Evolutionary conservation across 23 tunicate species (phyloP).

Genomic region (Trididemnum miniatum): DNA sequence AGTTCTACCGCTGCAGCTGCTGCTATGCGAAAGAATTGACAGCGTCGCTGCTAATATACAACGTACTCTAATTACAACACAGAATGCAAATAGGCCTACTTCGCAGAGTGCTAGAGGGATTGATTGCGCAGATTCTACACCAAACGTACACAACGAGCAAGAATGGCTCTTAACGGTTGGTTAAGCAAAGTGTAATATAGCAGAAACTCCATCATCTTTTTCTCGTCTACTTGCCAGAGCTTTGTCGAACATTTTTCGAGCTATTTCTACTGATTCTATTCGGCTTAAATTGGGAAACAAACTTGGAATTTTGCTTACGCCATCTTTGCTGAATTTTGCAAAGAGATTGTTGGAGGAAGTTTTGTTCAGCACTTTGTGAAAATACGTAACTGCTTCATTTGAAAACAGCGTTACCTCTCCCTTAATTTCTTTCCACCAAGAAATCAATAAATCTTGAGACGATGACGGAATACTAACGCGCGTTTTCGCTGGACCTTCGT

Average conservation of each 20-base stretch:
- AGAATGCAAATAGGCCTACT: too few relatives aligned
- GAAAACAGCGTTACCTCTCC: background rate
- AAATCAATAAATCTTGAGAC: background rate
- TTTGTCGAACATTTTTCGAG: conserved; percentile 2
- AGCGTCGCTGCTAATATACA: too few relatives aligned
- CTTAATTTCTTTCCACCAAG: background rate
- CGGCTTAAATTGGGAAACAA: conserved; percentile 4
- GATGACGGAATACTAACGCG: background rate
- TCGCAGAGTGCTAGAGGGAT: too few relatives aligned
- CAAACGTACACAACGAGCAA: too few relatives aligned
- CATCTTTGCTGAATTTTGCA: background rate
- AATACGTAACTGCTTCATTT: background rate
- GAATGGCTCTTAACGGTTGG: too few relatives aligned
- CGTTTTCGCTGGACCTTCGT: background rate
- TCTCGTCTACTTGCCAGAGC: background rate
- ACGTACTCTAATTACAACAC: too few relatives aligned
- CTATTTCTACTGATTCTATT: background rate
- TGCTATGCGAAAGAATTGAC: too few relatives aligned
- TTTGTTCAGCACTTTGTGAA: background rate
- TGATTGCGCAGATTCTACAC: too few relatives aligned
- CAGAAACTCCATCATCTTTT: background rate
- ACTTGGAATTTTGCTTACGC: background rate
- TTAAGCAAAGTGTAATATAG: too few relatives aligned
- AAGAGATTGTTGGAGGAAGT: background rate
- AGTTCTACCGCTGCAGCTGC: too few relatives aligned